These are phyloP conservation scores for Aplidium turbinatum DNA, from an alignment of 23 tunicate genomes.

Conservation along the genomic window DNA sequence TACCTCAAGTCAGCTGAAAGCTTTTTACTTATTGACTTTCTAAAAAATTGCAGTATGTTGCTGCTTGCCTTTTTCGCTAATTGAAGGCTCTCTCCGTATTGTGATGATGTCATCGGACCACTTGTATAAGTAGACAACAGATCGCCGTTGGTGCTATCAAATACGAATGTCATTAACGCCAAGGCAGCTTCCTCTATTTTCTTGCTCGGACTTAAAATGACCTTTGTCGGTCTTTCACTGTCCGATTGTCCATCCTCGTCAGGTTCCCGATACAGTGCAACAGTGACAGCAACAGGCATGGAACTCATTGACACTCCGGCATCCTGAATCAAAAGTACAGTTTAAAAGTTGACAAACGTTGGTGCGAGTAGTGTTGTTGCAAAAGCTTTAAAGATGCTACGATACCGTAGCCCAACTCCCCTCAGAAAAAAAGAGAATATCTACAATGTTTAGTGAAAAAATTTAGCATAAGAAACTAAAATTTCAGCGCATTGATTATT, in stretches of 20 bases:
- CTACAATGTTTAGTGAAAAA: too few species aligned
- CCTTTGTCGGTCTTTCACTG: not conserved
- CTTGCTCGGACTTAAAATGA: slow-evolving; percentile 45
- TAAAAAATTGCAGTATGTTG: slow-evolving; percentile 45
- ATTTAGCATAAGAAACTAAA: too few species aligned
- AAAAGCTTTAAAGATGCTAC: too few species aligned
- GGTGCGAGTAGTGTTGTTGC: too few species aligned
- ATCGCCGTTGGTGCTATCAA: slow-evolving; percentile 61
- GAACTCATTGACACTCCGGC: slow-evolving; percentile 80
- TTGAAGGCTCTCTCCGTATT: slow-evolving; percentile 42
- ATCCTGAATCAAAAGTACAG: slow-evolving; percentile 62
- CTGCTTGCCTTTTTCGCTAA: slow-evolving; percentile 51
- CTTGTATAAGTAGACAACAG: slow-evolving; percentile 36
- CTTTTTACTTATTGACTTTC: slow-evolving; percentile 64
- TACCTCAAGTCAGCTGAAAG: slow-evolving; percentile 29
- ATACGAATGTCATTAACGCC: slow-evolving; percentile 62
- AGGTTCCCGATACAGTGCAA: slow-evolving; percentile 41
- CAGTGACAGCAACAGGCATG: slow-evolving; percentile 76
- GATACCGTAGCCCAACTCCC: too few species aligned
- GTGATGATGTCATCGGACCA: slow-evolving; percentile 42
- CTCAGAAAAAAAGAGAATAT: too few species aligned
- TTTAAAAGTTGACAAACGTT: too few species aligned
- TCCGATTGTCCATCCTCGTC: slow-evolving; percentile 22
- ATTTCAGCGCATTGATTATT: too few species aligned
- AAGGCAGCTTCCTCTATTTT: slow-evolving; percentile 44